phyloP scores from a whole-genome alignment of 2,113 vertebrate species.

The Ptilorrhoa leucosticta region DNA sequence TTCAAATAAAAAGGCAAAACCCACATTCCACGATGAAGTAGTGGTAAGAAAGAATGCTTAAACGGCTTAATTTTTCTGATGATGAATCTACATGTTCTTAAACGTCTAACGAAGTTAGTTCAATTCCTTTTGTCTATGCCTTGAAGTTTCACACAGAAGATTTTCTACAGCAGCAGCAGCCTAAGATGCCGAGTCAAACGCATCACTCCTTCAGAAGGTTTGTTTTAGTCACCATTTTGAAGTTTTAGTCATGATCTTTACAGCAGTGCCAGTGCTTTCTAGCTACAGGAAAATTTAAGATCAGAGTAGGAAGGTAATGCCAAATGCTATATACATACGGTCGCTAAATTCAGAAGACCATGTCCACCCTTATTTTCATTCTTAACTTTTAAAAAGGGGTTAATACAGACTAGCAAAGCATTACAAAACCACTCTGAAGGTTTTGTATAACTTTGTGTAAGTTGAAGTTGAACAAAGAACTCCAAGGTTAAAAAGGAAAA shows the following conservation, averaged over 20 bases:
- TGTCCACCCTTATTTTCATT: background rate
- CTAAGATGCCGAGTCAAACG: background rate
- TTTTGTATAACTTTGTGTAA: background rate
- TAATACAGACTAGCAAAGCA: background rate
- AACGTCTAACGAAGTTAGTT: background rate
- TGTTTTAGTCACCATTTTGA: background rate
- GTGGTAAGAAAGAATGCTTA: background rate
- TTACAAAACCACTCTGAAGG: background rate
- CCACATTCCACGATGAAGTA: background rate
- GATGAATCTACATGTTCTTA: background rate
- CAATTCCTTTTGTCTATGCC: background rate
- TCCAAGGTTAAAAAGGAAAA: background rate
- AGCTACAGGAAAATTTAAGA: background rate
- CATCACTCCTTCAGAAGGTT: background rate
- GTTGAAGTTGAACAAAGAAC: background rate
- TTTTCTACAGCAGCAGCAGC: background rate
- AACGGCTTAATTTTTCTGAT: background rate
- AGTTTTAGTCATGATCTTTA: background rate
- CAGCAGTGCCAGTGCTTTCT: background rate
- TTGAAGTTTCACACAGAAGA: background rate
- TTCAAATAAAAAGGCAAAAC: background rate
- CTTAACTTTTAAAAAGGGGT: background rate
- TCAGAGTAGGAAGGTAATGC: background rate
- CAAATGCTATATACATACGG: rapidly evolving
- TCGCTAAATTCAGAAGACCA: background rate